Base-by-base conservation (phyloP, 2,888 invertebrate species). In the Drosophila cyrtoloma region DNA sequence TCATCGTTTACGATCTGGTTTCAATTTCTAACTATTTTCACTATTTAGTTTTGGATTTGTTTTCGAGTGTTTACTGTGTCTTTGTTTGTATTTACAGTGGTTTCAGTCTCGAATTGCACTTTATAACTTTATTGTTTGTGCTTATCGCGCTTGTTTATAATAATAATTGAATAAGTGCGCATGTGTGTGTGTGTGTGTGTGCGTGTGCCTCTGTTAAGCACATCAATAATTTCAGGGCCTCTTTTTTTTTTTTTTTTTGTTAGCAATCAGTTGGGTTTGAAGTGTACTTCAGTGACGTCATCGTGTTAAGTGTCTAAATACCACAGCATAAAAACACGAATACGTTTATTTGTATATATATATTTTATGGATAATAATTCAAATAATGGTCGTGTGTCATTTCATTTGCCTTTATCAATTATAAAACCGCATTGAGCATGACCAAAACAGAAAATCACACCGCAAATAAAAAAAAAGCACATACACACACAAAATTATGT, bases 371-470 rank as follows among this genome's bases (percentile, higher is more conserved):
- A 72, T 44, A 37, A 37, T 56, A 63, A 66, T 53, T 79, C 28
- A 56, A n/a, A 51, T 78, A 73, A 62, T 67, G 32, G 57, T 59
- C 67, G 61, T 75, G 69, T 69, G 63, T 42, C 58, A 60, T 57
- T 65, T 35, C 35, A 70, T 61, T 71, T 44, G 30, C 30, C 44
- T 55, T 81, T 74, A 86, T 85, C 86, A 88, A 86, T 82, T 86
- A 86, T 74, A 73, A 82, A 86, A 65, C 62, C 58, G 64, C 79
- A 71, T 52, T 58, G 67, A 79, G 87, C 89, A 86, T 86, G 87
- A 89, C 89, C 53, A 71, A 61, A 61, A 71, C 79, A 79, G 32
- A 73, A 82, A 81, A 52, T 51, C 22, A 47, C 47, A 9, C 5
- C 9, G 47, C 26, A 42, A 42, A 35, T 44, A 16, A 22, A 51